Conservation (phyloP, 2,797 vertebrate species). For the Tragopan temminckii region DNA sequence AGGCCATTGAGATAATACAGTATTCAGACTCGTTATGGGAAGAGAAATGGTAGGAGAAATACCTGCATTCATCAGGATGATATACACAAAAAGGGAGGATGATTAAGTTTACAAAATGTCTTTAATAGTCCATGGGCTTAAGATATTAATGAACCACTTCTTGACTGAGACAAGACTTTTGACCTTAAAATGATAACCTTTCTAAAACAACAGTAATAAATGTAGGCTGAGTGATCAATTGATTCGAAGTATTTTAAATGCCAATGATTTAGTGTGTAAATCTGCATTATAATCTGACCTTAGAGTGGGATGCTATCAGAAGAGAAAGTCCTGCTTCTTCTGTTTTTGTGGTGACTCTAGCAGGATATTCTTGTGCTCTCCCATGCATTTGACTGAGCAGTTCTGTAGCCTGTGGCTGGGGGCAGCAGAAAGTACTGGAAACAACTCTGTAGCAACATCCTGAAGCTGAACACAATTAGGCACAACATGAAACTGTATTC, state of each 20-base stretch:
- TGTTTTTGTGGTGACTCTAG: background rate
- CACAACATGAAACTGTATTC: background rate
- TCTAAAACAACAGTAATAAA: background rate
- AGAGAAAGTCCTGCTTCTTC: background rate
- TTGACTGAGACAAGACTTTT: conserved; percentile 9
- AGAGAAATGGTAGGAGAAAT: background rate
- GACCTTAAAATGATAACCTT: background rate
- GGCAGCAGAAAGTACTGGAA: background rate
- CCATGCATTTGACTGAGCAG: accelerated
- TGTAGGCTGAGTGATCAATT: background rate
- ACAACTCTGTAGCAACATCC: background rate
- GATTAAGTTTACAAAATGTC: conserved; percentile 3
- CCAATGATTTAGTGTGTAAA: background rate
- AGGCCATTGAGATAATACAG: conserved; percentile 25
- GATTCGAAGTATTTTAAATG: background rate
- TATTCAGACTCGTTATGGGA: background rate
- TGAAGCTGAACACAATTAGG: background rate
- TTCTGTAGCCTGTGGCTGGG: background rate
- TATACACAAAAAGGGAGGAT: background rate
- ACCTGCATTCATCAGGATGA: background rate
- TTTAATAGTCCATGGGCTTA: background rate
- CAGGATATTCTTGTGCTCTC: background rate
- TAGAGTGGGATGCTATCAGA: background rate
- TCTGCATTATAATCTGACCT: background rate
- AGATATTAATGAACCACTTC: background rate